Evolutionary conservation across 2,888 invertebrate genomes (phyloP).

Genomic region (Xanthorhoe designata): DNA sequence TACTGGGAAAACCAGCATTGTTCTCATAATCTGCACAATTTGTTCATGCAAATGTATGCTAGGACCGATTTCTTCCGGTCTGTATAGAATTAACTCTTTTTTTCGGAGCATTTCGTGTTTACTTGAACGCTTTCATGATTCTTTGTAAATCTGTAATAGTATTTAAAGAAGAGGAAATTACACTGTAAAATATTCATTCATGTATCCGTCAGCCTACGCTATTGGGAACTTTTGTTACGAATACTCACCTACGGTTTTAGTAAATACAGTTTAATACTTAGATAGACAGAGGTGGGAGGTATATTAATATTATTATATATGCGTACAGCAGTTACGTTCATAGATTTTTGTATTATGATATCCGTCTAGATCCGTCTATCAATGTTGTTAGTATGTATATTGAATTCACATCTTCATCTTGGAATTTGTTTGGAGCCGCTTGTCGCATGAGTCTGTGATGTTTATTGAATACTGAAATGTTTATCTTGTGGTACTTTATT

Average conservation of each 20-base stretch:
- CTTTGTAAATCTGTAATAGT: conserved; percentile 43
- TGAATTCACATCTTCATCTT: neutral
- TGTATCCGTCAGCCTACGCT: conserved; percentile 13
- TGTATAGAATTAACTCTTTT: conserved; percentile 41
- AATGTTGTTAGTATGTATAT: neutral
- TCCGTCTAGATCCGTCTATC: neutral
- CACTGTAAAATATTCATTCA: conserved; percentile 10
- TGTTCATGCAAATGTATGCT: conserved; percentile 43
- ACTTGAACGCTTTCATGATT: conserved; percentile 40
- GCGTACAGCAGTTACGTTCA: neutral
- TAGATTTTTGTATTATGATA: neutral
- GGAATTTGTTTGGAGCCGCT: conserved; percentile 41
- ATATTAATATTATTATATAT: neutral
- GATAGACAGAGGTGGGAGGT: neutral
- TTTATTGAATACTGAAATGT: conserved; percentile 55
- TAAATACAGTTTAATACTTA: conserved; percentile 8
- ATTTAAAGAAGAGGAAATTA: neutral
- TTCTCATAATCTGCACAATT: conserved; percentile 29
- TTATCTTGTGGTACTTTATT: conserved; percentile 52
- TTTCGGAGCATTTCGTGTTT: conserved; percentile 38
- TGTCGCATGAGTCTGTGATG: conserved; percentile 56
- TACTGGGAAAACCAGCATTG: conserved; percentile 23
- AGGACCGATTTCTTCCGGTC: conserved; percentile 40
- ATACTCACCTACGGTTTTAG: neutral
- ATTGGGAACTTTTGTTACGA: conserved; percentile 27